These are phyloP conservation scores for Cercopithecus mona DNA, from an alignment of 2,113 vertebrate genomes.

Conservation along the genomic window DNA sequence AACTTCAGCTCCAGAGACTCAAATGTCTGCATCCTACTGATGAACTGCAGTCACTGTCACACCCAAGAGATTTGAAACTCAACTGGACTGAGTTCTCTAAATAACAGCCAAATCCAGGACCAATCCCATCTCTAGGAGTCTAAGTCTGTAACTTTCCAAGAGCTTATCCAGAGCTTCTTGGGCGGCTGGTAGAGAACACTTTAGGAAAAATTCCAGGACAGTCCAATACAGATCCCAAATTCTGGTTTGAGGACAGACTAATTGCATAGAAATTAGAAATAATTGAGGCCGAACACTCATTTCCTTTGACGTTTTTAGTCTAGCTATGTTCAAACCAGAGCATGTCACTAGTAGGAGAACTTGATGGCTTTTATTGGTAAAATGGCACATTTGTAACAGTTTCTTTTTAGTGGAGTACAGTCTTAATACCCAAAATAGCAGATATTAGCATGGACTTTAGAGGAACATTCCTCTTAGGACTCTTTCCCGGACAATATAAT, in stretches of 20 bases:
- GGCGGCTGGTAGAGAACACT: slow-evolving; percentile 42
- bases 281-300: slow-evolving; percentile 19
- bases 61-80: slow-evolving; percentile 31
- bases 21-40: slow-evolving; percentile 4
- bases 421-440: slow-evolving; percentile 56
- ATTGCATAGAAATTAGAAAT: slow-evolving; percentile 60
- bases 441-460: slow-evolving; percentile 65
- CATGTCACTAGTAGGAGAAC: not conserved
- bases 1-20: not conserved
- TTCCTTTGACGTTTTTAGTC: slow-evolving; percentile 48
- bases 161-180: slow-evolving; percentile 57
- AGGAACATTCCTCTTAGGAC: slow-evolving; percentile 60
- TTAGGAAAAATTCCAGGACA: slow-evolving; percentile 59
- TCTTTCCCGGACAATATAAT: slow-evolving; percentile 72
- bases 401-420: slow-evolving; percentile 34
- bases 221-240: slow-evolving; percentile 32
- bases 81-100: not conserved
- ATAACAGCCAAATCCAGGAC: slow-evolving; percentile 31
- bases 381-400: slow-evolving; percentile 35
- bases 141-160: slow-evolving; percentile 63
- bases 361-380: slow-evolving; percentile 35
- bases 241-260: not conserved
- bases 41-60: slow-evolving; percentile 40
- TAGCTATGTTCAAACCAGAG: not conserved
- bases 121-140: not conserved